phyloP scores from a whole-genome alignment of 2,797 vertebrate species.

The Mormyrus proboscirostris region DNA sequence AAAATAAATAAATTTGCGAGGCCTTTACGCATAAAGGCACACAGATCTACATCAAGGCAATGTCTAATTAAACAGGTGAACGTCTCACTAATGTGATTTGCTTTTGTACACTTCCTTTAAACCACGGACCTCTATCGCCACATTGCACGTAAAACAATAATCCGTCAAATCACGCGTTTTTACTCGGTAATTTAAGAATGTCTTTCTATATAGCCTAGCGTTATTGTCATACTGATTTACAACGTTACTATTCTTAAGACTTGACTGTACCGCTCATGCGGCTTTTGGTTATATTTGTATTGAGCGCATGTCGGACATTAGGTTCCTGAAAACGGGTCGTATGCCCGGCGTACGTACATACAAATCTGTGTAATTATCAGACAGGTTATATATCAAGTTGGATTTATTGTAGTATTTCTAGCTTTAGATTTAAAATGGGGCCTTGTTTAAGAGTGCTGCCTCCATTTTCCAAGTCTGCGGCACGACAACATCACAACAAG shows the following conservation, averaged over 20 bases:
- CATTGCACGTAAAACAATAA: neutral
- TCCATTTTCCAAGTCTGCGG: conserved; percentile 22
- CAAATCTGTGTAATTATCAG: neutral
- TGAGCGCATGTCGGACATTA: neutral
- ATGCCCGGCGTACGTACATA: neutral
- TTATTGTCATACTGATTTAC: neutral
- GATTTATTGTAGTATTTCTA: neutral
- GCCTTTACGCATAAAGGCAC: neutral
- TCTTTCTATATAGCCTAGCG: neutral
- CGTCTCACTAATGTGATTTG: neutral
- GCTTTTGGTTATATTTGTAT: neutral
- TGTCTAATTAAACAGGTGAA: neutral
- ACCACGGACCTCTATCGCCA: neutral
- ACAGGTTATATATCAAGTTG: neutral
- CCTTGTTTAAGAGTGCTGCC: neutral
- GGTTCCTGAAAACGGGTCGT: neutral
- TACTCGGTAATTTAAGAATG: neutral
- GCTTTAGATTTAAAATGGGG: neutral
- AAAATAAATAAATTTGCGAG: neutral
- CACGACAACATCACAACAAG: conserved; percentile 14
- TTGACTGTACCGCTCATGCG: neutral
- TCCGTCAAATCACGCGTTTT: neutral
- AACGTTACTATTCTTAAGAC: neutral
- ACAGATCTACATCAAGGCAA: neutral
- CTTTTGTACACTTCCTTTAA: neutral